Evolutionary conservation across 2,797 vertebrate genomes (phyloP).

Genomic region (Phrynocephalus guinanensis): DNA sequence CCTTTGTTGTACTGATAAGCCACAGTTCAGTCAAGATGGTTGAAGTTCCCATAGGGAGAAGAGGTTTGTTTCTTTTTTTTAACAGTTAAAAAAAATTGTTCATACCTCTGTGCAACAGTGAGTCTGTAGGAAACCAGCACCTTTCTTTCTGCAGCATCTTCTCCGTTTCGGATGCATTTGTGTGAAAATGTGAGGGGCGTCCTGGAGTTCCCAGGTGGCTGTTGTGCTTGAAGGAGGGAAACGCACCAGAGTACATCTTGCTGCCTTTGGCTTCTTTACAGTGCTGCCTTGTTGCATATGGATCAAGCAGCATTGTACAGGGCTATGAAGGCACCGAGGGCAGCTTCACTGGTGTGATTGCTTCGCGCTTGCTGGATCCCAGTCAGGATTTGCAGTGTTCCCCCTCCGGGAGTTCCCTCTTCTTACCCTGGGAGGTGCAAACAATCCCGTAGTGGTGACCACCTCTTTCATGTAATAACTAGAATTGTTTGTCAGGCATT

Average conservation of each 20-base stretch:
- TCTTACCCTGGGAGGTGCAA: background rate
- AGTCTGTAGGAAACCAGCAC: background rate
- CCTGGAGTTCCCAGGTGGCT: background rate
- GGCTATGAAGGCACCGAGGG: slow-evolving; percentile 86
- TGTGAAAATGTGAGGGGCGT: background rate
- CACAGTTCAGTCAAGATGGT: background rate
- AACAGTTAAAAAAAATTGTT: background rate
- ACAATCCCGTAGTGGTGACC: background rate
- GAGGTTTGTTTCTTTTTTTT: background rate
- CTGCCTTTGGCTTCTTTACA: slow-evolving; percentile 88
- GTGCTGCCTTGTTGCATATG: slow-evolving; percentile 90
- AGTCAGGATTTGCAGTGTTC: slow-evolving; percentile 9
- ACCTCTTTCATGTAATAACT: background rate
- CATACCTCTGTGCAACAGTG: background rate
- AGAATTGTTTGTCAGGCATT: background rate
- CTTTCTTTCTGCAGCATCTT: background rate
- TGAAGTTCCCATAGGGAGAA: too few relatives aligned
- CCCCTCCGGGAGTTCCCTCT: background rate
- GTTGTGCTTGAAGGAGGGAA: slow-evolving; percentile 16
- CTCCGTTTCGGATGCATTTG: background rate
- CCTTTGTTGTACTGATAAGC: background rate
- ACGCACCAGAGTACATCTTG: slow-evolving; percentile 66
- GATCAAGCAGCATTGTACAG: slow-evolving; percentile 93
- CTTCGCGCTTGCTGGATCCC: background rate
- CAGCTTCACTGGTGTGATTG: slow-evolving; percentile 53